phyloP scores from a whole-genome alignment of 2,113 vertebrate species.

The Hydrolagus affinis region DNA sequence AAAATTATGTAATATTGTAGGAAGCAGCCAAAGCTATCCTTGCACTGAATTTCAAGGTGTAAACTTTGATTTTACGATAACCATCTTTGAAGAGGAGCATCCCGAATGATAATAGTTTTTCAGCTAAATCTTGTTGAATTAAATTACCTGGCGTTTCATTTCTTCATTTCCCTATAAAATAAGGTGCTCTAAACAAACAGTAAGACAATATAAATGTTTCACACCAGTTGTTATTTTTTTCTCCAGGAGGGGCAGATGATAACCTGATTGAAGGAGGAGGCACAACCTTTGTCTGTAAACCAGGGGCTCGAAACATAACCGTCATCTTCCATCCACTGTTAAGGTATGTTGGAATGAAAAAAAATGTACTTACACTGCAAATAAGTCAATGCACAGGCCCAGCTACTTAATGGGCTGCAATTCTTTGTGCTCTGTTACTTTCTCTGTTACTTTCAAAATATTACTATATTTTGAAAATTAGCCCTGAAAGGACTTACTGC shows the following conservation, averaged over 20 bases:
- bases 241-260: slow-evolving; percentile 85
- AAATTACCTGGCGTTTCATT: too few species aligned
- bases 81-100: too few species aligned
- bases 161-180: too few species aligned
- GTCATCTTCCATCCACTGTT: slow-evolving; percentile 93
- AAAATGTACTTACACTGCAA: too few species aligned
- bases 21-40: too few species aligned
- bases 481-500: background rate
- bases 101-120: too few species aligned
- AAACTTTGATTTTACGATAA: too few species aligned
- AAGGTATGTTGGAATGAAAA: slow-evolving; percentile 57
- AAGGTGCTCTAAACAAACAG: too few species aligned
- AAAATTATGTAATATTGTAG: too few species aligned
- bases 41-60: too few species aligned
- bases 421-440: too few species aligned
- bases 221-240: slow-evolving; percentile 23
- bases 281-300: slow-evolving; percentile 95
- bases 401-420: background rate
- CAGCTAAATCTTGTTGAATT: too few species aligned
- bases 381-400: background rate
- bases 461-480: background rate
- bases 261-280: slow-evolving; percentile 95
- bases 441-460: background rate
- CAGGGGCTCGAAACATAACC: slow-evolving; percentile 91
- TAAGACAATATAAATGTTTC: background rate